Evolutionary conservation across 2,888 invertebrate genomes (phyloP).

Genomic region (Pedicia rivosa): DNA sequence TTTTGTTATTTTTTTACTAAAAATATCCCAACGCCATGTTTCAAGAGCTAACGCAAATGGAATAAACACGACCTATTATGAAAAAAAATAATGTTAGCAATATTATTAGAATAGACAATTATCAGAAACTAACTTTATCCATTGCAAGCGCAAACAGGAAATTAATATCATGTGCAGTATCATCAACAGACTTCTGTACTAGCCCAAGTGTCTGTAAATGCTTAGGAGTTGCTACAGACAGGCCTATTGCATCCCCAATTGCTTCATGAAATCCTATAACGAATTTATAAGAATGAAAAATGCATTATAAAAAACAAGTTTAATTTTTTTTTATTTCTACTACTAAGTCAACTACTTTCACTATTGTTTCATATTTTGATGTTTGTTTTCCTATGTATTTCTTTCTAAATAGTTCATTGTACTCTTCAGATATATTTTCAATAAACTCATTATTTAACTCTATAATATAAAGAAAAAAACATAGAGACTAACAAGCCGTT

Average conservation of each 20-base stretch:
- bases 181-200: constrained; percentile 64
- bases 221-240: constrained; percentile 69
- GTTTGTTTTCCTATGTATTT: too few species aligned
- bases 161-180: constrained; percentile 70
- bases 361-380: too few species aligned
- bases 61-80: constrained; percentile 38
- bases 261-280: constrained; percentile 80
- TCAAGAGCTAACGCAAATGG: constrained; percentile 76
- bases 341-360: too few species aligned
- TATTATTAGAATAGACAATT: not conserved
- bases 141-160: constrained; percentile 69
- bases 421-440: too few species aligned
- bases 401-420: too few species aligned
- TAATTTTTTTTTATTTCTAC: too few species aligned
- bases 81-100: not conserved
- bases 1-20: constrained; percentile 53
- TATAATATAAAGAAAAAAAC: too few species aligned
- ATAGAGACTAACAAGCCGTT: too few species aligned
- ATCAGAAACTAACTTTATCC: constrained; percentile 44
- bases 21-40: constrained; percentile 75
- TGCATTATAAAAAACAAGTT: too few species aligned
- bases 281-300: not conserved
- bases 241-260: constrained; percentile 73
- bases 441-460: too few species aligned
- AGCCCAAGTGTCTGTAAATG: constrained; percentile 74